Conservation (phyloP, 2,797 vertebrate genomes). For the Acrossocheilus fasciatus region DNA sequence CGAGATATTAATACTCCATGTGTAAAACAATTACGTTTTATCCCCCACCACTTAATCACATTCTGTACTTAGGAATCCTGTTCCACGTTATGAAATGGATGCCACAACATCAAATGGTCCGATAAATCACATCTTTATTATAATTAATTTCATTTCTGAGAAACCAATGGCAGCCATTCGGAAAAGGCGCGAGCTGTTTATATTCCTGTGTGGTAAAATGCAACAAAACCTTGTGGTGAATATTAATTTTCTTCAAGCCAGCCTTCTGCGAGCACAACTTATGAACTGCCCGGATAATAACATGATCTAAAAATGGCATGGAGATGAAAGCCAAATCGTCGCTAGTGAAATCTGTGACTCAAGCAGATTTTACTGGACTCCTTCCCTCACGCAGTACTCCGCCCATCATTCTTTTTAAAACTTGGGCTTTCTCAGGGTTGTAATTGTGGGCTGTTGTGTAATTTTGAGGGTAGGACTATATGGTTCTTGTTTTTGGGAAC, state of each 20-base stretch:
- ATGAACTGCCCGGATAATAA: constrained; percentile 52
- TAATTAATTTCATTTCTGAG: constrained; percentile 52
- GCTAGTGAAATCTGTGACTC: constrained; percentile 63
- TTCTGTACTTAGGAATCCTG: constrained; percentile 32
- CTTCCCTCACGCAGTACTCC: constrained; percentile 58
- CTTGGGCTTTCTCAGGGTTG: constrained; percentile 62
- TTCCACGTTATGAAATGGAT: constrained; percentile 54
- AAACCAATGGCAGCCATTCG: background rate
- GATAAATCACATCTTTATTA: constrained; percentile 52
- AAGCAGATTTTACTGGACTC: constrained; percentile 64
- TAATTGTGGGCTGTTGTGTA: constrained; percentile 73
- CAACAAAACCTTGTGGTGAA: constrained; percentile 26
- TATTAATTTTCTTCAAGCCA: constrained; percentile 41
- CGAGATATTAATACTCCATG: constrained; percentile 53
- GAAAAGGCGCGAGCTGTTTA: constrained; percentile 11
- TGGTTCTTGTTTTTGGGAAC: constrained; percentile 54
- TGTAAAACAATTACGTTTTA: constrained; percentile 60
- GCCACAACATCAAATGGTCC: constrained; percentile 45
- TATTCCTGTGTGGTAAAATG: constrained; percentile 26
- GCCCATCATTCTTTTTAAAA: constrained; percentile 57
- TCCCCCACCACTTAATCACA: constrained; percentile 56
- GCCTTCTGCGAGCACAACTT: constrained; percentile 24
- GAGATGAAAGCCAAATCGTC: constrained; percentile 61
- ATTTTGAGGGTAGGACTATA: constrained; percentile 62
- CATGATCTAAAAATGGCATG: constrained; percentile 58